Base-by-base conservation (phyloP, 37 sponge, comb jelly and placozoan genomes). In the Oopsacas minuta region DNA sequence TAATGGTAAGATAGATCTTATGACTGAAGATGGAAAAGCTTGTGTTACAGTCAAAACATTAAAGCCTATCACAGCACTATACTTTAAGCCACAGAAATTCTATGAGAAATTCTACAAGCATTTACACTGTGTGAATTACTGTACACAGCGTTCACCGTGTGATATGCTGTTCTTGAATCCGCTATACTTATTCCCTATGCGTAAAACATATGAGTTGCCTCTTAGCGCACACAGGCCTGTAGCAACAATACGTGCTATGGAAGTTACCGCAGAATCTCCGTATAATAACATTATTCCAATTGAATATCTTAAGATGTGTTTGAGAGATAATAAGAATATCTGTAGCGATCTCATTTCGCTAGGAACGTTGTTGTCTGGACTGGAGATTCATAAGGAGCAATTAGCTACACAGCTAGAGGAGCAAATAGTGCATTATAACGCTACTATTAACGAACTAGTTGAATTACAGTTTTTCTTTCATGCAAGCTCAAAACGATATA, bases 81-180 rank as follows among this genome's bases (percentile, higher is more conserved):
- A 61, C 75, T n/a, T 61, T 34, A 61, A 61, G 30, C 75, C 75
- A 61, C 75, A 61, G 75, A 61, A 61, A 61, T 61, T 61, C 30
- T 61, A 61, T 61, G 75, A 61, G 30, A 61, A 61, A n/a, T 61
- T 61, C 75, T 34, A 61, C 28, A 61, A 61, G 28, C 75, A 61
- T 12, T 61, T 61, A 7, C 75, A 61, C 75, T 25, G 28, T 12
- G 22, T 34, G 7, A 61, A 61, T 34, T 61, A 32, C 28, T 61
- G 75, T 61, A 61, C 75, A 10, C 75, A 61, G 30, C 75, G 75
- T 12, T 32, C 75, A 10, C 75, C 75, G 22, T 61, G 75, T 61
- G 75, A 61, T 34, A 25, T 61, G 75, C 28, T 61, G 30, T 12
- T 61, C 7, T 34, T 61, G 17, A 61, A 61, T n/a, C 75, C 75